Conservation (phyloP, 2,113 vertebrate genomes). For the Hyla sarda region DNA sequence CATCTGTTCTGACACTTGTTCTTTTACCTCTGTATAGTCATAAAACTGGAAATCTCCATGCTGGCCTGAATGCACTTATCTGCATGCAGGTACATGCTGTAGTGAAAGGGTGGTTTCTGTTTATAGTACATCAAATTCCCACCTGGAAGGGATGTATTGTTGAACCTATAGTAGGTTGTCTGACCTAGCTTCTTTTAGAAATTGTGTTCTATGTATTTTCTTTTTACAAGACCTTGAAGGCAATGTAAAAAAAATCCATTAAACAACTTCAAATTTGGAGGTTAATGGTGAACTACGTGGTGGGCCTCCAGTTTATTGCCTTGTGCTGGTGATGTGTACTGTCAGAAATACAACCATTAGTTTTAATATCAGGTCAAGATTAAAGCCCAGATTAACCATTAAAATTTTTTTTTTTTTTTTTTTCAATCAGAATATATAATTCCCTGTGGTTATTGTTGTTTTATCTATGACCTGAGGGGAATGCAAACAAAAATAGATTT, state of each 20-base stretch:
- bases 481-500: not conserved
- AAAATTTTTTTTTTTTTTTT: no score
- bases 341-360: not conserved
- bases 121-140: not conserved
- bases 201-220: constrained; percentile 20
- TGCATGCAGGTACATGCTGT: constrained; percentile 27
- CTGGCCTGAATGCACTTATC: constrained; percentile 8
- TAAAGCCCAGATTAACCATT: not conserved
- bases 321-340: constrained; percentile 13
- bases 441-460: not conserved
- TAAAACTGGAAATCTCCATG: constrained; percentile 30
- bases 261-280: constrained; percentile 29
- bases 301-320: constrained; percentile 34
- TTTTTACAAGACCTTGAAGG: constrained; percentile 34
- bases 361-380: not conserved
- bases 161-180: not conserved
- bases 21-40: constrained; percentile 26
- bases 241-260: constrained; percentile 12
- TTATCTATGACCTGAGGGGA: not conserved
- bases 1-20: constrained; percentile 48
- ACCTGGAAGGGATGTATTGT: constrained; percentile 8
- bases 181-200: not conserved
- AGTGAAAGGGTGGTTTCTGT: not conserved
- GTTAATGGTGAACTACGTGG: constrained; percentile 25
- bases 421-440: not conserved